Conservation (phyloP, 2,797 vertebrate genomes). For the Anguilla pacifica region DNA sequence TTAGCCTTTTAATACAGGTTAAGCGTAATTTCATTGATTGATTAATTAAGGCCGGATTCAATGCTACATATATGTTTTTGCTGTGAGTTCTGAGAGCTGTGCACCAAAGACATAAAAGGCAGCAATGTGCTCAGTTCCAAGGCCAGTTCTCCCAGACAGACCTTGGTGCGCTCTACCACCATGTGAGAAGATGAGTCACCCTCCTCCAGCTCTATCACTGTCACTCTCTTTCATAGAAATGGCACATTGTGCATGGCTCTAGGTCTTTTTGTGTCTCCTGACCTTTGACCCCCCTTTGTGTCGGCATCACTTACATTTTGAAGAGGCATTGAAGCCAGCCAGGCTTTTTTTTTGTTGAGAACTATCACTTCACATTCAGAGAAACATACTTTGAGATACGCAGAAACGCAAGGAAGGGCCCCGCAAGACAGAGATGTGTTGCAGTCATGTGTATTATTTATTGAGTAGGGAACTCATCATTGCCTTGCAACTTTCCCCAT, state of each 20-base stretch:
- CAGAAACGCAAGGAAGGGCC: not conserved
- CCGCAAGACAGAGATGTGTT: not conserved
- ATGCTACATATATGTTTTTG: not conserved
- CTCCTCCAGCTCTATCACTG: not conserved
- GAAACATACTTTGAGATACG: not conserved
- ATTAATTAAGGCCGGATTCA: not conserved
- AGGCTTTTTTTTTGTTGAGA: not conserved
- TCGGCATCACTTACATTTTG: not conserved
- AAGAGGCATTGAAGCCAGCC: not conserved
- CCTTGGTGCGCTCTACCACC: not conserved
- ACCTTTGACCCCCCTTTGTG: not conserved
- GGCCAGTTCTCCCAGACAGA: not conserved
- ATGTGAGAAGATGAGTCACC: conserved; percentile 11
- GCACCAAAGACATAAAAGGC: not conserved
- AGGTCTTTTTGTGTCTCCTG: conserved; percentile 4
- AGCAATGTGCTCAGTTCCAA: not conserved
- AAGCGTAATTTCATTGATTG: not conserved
- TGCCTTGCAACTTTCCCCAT: not conserved
- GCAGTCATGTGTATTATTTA: not conserved
- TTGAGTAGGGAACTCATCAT: not conserved
- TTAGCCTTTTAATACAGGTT: not conserved
- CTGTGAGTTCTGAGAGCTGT: not conserved
- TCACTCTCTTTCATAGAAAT: not conserved
- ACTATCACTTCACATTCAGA: not conserved
- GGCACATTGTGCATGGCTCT: conserved; percentile 8